A percentile compares a stretch with the other conserved stretches of the same genome.
phyloP scores from a whole-genome alignment of 2,113 vertebrate genomes.

The Trichomycterus rosablanca region DNA sequence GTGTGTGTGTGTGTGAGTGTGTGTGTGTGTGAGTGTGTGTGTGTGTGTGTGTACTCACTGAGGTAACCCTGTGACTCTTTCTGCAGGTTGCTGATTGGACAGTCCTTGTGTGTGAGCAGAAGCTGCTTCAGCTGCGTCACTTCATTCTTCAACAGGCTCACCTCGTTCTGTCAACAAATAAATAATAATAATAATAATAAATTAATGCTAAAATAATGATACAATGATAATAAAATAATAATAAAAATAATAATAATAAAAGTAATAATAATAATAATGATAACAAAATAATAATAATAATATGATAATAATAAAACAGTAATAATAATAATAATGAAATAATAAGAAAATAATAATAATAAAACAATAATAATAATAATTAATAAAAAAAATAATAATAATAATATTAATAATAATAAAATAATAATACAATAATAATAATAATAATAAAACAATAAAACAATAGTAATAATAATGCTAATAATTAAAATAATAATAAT shows the following conservation, averaged over 20 bases:
- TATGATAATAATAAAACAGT: too few relatives aligned
- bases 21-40: background rate
- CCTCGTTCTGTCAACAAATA: conserved; percentile 82
- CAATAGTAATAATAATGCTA: too few relatives aligned
- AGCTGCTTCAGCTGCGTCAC: conserved; percentile 98
- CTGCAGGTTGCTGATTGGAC: conserved; percentile 98
- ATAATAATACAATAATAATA: too few relatives aligned
- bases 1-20: background rate
- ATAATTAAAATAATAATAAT: too few relatives aligned
- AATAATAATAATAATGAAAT: too few relatives aligned
- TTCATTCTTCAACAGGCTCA: conserved; percentile 97
- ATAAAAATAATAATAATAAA: too few relatives aligned
- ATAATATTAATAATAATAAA: background rate
- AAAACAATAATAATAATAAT: too few relatives aligned
- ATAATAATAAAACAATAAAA: background rate
- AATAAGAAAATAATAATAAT: too few relatives aligned
- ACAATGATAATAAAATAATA: too few relatives aligned
- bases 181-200: conserved; percentile 10
- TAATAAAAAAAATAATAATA: background rate
- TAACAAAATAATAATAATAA: too few relatives aligned
- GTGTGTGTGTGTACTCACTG: conserved; percentile 75
- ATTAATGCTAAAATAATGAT: too few relatives aligned
- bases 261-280: too few relatives aligned
- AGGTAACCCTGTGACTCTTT: conserved; percentile 99
- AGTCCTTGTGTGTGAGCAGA: conserved; percentile 98